Evolutionary conservation across 2,113 vertebrate genomes (phyloP).

Genomic region (Xiphophorus couchianus): DNA sequence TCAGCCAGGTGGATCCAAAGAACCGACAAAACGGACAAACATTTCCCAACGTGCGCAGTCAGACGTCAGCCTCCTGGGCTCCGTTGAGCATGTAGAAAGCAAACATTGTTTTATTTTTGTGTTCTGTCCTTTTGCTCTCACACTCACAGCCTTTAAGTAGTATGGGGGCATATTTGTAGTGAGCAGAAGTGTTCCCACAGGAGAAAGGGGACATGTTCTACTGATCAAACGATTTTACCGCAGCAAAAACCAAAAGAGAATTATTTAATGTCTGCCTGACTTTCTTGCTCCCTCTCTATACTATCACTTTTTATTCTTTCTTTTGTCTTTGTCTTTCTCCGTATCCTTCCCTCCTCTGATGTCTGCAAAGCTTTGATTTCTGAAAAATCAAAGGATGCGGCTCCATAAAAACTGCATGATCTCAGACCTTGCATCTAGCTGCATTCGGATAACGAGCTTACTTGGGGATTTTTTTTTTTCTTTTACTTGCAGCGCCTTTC

Average conservation of each 20-base stretch:
- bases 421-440: conserved; percentile 1
- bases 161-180: conserved; percentile 15
- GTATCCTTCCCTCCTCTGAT: conserved; percentile 11
- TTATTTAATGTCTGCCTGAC: conserved; percentile 53
- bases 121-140: conserved; percentile 14
- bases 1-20: conserved; percentile 6
- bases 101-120: conserved; percentile 51
- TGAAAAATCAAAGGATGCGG: conserved; percentile 37
- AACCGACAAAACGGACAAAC: conserved; percentile 5
- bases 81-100: conserved; percentile 18
- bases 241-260: conserved; percentile 62
- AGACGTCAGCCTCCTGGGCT: conserved; percentile 21
- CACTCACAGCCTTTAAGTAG: conserved; percentile 22
- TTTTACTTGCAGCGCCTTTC: background rate
- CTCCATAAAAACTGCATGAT: conserved; percentile 40
- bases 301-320: conserved; percentile 24
- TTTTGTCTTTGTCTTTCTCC: conserved; percentile 41
- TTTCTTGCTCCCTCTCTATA: conserved; percentile 15
- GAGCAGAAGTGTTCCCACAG: background rate
- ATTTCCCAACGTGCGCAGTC: conserved; percentile 6
- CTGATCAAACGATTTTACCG: conserved; percentile 57
- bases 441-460: conserved; percentile 13
- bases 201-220: conserved; percentile 24
- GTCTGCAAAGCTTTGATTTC: conserved; percentile 46
- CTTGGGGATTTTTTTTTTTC: background rate